A percentile compares a stretch with the other conserved stretches of the same genome.
phyloP scores from a whole-genome alignment of 1,140 invertebrate genomes.

The Diploscapter pachys region DNA sequence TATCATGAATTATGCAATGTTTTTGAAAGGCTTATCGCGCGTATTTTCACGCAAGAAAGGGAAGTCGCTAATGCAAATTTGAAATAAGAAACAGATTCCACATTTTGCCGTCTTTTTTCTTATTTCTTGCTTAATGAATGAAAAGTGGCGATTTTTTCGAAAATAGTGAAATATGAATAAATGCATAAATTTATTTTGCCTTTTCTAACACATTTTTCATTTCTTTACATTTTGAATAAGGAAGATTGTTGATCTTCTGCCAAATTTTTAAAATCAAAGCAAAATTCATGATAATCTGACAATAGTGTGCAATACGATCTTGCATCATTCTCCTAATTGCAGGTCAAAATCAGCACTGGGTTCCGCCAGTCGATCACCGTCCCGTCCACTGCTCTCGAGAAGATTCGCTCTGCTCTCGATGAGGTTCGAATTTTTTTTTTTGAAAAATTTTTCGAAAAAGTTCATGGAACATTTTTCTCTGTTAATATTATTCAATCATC shows the following conservation, averaged over 20 bases:
- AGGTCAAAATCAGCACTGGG: constrained; percentile 26
- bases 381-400: constrained; percentile 14
- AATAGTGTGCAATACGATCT: not conserved
- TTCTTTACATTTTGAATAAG: not conserved
- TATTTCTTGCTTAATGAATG: too few species aligned
- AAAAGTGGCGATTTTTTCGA: too few species aligned
- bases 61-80: too few species aligned
- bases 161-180: too few species aligned
- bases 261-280: too few species aligned
- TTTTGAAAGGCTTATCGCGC: not conserved
- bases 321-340: not conserved
- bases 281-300: not conserved
- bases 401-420: constrained; percentile 26
- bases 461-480: too few species aligned
- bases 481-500: too few species aligned
- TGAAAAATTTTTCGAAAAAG: too few species aligned
- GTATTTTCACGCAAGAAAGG: constrained; percentile 4
- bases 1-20: not conserved
- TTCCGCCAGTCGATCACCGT: constrained; percentile 30
- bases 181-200: not conserved
- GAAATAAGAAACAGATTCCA: too few species aligned
- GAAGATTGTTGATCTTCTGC: too few species aligned
- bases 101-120: too few species aligned
- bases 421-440: not conserved
- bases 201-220: constrained; percentile 1